phyloP scores from a whole-genome alignment of 2,113 vertebrate genomes.

The Epinephelus lanceolatus region DNA sequence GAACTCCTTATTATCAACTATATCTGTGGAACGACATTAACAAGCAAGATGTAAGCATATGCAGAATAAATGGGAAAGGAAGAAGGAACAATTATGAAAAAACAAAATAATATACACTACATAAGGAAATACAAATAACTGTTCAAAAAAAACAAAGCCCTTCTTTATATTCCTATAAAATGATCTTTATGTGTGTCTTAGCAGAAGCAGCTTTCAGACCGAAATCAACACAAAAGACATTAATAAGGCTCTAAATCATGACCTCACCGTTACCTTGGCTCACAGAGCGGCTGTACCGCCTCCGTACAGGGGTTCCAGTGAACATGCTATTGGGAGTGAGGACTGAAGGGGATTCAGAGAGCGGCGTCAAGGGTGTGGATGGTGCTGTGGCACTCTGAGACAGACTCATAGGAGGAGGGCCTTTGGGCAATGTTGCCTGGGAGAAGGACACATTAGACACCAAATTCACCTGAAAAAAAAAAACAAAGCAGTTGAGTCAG shows the following conservation, averaged over 20 bases:
- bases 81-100: background rate
- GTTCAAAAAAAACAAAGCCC: background rate
- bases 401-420: slow-evolving; percentile 91
- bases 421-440: slow-evolving; percentile 90
- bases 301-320: slow-evolving; percentile 91
- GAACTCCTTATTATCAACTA: slow-evolving; percentile 99
- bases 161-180: background rate
- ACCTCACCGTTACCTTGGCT: slow-evolving; percentile 90
- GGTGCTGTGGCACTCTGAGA: slow-evolving; percentile 97
- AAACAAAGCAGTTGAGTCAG: slow-evolving; percentile 25
- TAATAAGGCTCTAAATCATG: background rate
- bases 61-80: background rate
- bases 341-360: slow-evolving; percentile 92
- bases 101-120: too few species aligned
- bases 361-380: slow-evolving; percentile 93
- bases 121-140: background rate
- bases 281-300: slow-evolving; percentile 95
- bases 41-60: background rate
- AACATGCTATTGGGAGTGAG: slow-evolving; percentile 95
- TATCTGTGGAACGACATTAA: slow-evolving; percentile 87
- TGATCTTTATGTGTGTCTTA: background rate
- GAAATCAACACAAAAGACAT: background rate
- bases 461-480: slow-evolving; percentile 88
- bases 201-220: background rate
- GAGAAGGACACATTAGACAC: slow-evolving; percentile 92